Conservation (phyloP, 2,797 vertebrate species). For the Darevskia mixta region DNA sequence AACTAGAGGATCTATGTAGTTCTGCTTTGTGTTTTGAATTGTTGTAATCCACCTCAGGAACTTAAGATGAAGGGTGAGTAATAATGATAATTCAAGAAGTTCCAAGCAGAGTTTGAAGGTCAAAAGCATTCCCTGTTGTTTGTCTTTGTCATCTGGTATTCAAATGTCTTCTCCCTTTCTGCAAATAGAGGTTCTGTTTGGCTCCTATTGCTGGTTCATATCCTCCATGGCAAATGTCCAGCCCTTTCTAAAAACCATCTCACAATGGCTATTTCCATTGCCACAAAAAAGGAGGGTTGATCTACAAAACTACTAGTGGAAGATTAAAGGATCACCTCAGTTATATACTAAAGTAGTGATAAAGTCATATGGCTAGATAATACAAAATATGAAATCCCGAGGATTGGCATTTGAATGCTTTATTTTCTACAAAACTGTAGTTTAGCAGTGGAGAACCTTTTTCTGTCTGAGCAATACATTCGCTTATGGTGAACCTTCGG, state of each 20-base stretch:
- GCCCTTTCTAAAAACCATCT: not conserved
- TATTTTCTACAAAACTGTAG: not conserved
- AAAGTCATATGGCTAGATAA: not conserved
- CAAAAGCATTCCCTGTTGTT: not conserved
- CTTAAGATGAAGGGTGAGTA: too few relatives aligned
- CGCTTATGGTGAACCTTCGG: too few relatives aligned
- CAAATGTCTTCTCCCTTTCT: not conserved
- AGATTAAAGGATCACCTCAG: not conserved
- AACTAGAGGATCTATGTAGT: not conserved
- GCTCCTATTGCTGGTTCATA: not conserved
- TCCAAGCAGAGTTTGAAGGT: not conserved
- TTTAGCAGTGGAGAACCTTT: too few relatives aligned
- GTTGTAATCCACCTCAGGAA: too few relatives aligned
- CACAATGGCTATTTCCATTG: not conserved
- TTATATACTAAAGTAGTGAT: not conserved
- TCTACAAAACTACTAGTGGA: not conserved
- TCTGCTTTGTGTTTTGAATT: not conserved
- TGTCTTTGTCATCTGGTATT: not conserved
- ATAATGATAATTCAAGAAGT: not conserved
- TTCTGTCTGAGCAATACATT: too few relatives aligned
- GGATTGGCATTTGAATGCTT: not conserved
- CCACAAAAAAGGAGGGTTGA: not conserved
- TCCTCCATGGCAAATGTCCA: not conserved
- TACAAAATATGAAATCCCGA: not conserved
- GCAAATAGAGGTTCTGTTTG: not conserved